A percentile compares a stretch with the other conserved stretches of the same genome.
These are phyloP conservation scores for Macroramphosus scolopax DNA, from an alignment of 2,797 vertebrate species.

Conservation along the genomic window DNA sequence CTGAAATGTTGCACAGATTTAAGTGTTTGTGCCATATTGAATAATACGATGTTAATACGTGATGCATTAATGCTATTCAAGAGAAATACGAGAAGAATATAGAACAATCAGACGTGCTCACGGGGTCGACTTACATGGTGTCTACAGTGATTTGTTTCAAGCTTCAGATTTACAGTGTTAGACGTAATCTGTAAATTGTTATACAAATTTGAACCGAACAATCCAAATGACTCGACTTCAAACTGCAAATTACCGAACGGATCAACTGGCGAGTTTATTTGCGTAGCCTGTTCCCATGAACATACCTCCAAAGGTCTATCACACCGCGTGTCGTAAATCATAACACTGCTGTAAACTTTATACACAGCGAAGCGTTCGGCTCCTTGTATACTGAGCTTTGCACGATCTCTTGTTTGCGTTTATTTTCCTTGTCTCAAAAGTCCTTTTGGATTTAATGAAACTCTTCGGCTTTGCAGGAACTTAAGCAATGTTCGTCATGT, in stretches of 20 bases:
- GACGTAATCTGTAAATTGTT: slow-evolving; percentile 17
- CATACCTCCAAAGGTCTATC: slow-evolving; percentile 16
- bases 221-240: slow-evolving; percentile 3
- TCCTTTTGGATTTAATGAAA: slow-evolving; percentile 60
- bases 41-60: too few species aligned
- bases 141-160: slow-evolving; percentile 17
- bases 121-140: slow-evolving; percentile 9
- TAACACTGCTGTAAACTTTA: slow-evolving; percentile 9
- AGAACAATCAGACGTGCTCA: too few species aligned
- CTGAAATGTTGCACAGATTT: too few species aligned
- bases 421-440: slow-evolving; percentile 28
- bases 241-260: slow-evolving; percentile 17
- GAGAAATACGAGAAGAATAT: too few species aligned
- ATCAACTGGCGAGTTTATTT: slow-evolving; percentile 27
- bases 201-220: slow-evolving; percentile 5
- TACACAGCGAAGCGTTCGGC: slow-evolving; percentile 2
- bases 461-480: slow-evolving; percentile 37
- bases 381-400: slow-evolving; percentile 1
- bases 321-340: slow-evolving; percentile 15
- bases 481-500: slow-evolving; percentile 64
- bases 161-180: slow-evolving; percentile 12
- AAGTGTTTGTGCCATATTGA: too few species aligned
- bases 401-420: slow-evolving; percentile 22
- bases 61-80: too few species aligned
- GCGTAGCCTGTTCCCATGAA: slow-evolving; percentile 2